Base-by-base conservation (phyloP, 2,888 invertebrate genomes). In the Sacculina carcini region DNA sequence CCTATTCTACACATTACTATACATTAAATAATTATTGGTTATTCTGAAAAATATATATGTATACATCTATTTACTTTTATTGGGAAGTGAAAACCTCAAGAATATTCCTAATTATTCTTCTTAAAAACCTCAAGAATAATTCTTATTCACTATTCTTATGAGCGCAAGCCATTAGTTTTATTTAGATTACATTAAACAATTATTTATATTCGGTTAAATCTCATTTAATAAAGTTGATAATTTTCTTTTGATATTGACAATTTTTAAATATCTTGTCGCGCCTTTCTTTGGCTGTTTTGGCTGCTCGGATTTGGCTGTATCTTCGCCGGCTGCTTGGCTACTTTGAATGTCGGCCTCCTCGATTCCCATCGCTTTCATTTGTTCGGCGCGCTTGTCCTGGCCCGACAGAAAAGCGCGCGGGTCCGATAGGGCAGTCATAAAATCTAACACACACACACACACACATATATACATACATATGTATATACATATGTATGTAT, bases 331-430 rank as follows among this genome's bases (percentile, higher is more conserved):
- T 32, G 28, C 38, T 26, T 56, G 54, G 54, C 58, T 60, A 5
- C 63, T 62, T 54, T 60, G 59, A 52, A 68, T 69, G 56, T 73
- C 73, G 40, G 70, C 69, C 61, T 82, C 81, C 64, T 87, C 89
- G 58, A 92, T 92, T 54, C 92, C 94, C 75, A 94, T 78, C 40
- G 85, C 85, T 61, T 86, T 82, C 80, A 94, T 85, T 67, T 89
- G 87, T 62, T 86, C 83, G 26, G 79, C 78, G 53, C 85, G 73
- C 61, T 85, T 84, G 59, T 83, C 78, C 53, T 84, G 80, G 2
- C 83, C 82, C 7, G 28, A 28, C 31, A 24, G 26, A 28, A 21
- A 7, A 23, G 31, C 21, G 16, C 16, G 14, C 16, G 21, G 48
- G 32, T 19, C 9, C 31, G 24, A 19, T 10, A 32, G 32, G 48